Evolutionary conservation across 2,888 invertebrate species (phyloP).

Genomic region (Phaedon cochleariae): DNA sequence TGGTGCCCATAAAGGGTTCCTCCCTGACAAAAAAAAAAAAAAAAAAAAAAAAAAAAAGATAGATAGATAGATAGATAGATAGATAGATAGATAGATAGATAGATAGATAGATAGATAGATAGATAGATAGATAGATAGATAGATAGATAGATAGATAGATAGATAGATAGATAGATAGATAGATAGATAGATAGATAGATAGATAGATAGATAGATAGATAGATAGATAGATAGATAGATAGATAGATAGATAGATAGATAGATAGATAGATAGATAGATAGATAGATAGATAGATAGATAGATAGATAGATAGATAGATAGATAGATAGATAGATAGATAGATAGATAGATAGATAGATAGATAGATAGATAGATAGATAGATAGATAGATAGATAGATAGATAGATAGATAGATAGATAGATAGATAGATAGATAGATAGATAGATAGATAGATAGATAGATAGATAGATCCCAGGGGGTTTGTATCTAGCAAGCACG

Average conservation of each 20-base stretch:
- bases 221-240: constrained; percentile 13
- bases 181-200: constrained; percentile 13
- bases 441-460: not conserved
- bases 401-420: not conserved
- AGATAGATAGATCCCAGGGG: not conserved
- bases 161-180: constrained; percentile 13
- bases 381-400: too few species aligned
- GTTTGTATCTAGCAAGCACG: not conserved
- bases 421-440: not conserved
- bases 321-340: too few species aligned
- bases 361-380: too few species aligned
- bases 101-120: constrained; percentile 13
- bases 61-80: constrained; percentile 11
- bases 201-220: constrained; percentile 13
- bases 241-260: constrained; percentile 13
- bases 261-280: not conserved
- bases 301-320: too few species aligned
- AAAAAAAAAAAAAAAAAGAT: too few species aligned
- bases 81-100: constrained; percentile 13
- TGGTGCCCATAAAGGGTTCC: too few species aligned
- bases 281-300: too few species aligned
- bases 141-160: constrained; percentile 13
- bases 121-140: constrained; percentile 13
- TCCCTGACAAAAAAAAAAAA: too few species aligned
- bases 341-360: too few species aligned